A percentile compares a stretch with the other conserved stretches of the same genome.
These are phyloP conservation scores for Dipodomys ordii DNA, from an alignment of 2,113 vertebrate genomes.

Conservation along the genomic window DNA sequence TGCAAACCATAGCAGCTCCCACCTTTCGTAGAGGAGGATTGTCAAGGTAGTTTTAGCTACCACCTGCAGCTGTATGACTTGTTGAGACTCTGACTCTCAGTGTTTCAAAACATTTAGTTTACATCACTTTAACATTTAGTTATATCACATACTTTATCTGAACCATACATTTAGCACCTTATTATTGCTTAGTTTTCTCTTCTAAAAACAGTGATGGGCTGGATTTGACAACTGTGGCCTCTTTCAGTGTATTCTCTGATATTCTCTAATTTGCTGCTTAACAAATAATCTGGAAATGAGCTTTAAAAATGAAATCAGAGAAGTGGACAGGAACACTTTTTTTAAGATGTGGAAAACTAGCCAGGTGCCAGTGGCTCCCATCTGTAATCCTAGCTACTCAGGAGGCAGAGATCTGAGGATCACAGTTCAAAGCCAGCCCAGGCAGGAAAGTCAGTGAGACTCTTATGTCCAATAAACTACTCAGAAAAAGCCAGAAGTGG, in stretches of 20 bases:
- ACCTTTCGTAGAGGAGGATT: background rate
- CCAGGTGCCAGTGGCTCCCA: no score
- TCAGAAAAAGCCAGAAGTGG: no score
- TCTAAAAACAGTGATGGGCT: background rate
- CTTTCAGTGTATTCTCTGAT: background rate
- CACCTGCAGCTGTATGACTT: background rate
- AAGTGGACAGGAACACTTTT: background rate
- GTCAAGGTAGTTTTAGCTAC: background rate
- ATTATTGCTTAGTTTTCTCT: background rate
- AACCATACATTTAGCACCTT: background rate
- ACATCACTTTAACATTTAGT: background rate
- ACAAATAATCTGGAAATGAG: background rate
- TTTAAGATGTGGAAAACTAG: background rate
- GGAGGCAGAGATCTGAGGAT: no score
- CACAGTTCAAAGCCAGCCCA: no score
- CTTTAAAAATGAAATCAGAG: conserved; percentile 38
- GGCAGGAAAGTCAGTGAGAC: no score
- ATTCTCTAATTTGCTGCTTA: background rate
- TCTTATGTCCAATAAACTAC: no score
- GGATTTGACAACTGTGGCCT: accelerated
- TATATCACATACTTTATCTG: background rate
- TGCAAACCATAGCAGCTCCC: background rate
- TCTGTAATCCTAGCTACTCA: no score
- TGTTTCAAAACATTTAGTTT: background rate
- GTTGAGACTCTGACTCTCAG: background rate